phyloP scores from a whole-genome alignment of 2,888 invertebrate genomes.

The Erannis defoliaria region DNA sequence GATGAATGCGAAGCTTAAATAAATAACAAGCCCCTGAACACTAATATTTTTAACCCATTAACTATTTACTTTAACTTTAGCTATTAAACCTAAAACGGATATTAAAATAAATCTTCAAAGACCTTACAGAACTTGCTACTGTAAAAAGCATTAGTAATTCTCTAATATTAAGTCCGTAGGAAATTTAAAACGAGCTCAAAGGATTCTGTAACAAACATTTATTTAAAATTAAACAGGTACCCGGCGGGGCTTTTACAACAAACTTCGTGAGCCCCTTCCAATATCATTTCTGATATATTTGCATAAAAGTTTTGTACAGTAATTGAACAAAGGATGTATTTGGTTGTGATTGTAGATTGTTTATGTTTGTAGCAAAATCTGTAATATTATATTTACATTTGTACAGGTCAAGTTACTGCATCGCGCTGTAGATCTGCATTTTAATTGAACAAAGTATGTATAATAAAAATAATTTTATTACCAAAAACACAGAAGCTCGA shows the following conservation, averaged over 20 bases:
- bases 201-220: constrained; percentile 48
- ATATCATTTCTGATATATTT: constrained; percentile 48
- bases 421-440: too few species aligned
- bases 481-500: too few species aligned
- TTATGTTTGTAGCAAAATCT: background rate
- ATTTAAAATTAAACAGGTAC: constrained; percentile 48
- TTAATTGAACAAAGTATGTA: too few species aligned
- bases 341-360: background rate
- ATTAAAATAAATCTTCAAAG: constrained; percentile 23
- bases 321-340: constrained; percentile 17
- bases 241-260: constrained; percentile 40
- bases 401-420: too few species aligned
- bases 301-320: constrained; percentile 39
- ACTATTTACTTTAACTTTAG: constrained; percentile 2
- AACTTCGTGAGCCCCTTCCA: constrained; percentile 46
- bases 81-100: constrained; percentile 3
- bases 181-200: constrained; percentile 47
- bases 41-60: too few species aligned
- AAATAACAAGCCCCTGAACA: too few species aligned
- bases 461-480: too few species aligned
- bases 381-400: too few species aligned
- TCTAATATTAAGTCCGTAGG: constrained; percentile 32
- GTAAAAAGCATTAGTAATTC: constrained; percentile 30
- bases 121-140: constrained; percentile 26
- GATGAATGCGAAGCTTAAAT: too few species aligned